Evolutionary conservation across 2,888 invertebrate genomes (phyloP), one percentile per base, ranked within the genome.

Genomic region (Pollenia griseotomentosa): DNA sequence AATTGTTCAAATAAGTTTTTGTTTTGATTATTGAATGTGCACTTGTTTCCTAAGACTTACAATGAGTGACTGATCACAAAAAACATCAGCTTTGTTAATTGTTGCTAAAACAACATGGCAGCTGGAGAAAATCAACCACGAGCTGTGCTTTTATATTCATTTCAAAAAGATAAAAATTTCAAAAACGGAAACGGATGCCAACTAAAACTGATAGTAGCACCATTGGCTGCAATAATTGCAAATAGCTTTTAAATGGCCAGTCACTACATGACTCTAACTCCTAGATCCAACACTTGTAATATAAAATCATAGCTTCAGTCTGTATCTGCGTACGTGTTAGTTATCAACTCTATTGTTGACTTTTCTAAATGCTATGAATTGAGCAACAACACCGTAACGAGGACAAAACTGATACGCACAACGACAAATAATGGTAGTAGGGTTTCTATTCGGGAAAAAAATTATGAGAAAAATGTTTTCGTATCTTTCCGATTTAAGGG

Each of bases 281-380:
- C n/a, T 9, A 59, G 53, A 44, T n/a, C 3, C 10, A 80, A 10
- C 16, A 51, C 10, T 61, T 53, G 4, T 70, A 65, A 57, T 57
- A 19, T n/a, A 16, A 68, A 19, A 70, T 61, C 33, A 63, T 55
- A 42, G 19, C 44, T 63, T 63, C 23, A 8, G 14, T 42, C 23
- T 33, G 33, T 68, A 61, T 0, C 33, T 61, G 19, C 42, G 12
- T 59, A 14, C 14, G 12, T 19, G 16, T 8, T 10, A 11, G 14
- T 19, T 63, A 33, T 33, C 19, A 16, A 53, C 14, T 55, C 68
- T 57, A 68, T 75, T 80, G 70, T 75, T 80, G 85, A 70, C 68
- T 85, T 80, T 79, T 80, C 61, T 63, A 75, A 85, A 80, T 81
- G 71, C 61, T 65, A 66, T 80, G 80, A 75, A 85, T 74, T 75